Base-by-base conservation (phyloP, 2,888 invertebrate genomes). In the Campopleginae sp. region DNA sequence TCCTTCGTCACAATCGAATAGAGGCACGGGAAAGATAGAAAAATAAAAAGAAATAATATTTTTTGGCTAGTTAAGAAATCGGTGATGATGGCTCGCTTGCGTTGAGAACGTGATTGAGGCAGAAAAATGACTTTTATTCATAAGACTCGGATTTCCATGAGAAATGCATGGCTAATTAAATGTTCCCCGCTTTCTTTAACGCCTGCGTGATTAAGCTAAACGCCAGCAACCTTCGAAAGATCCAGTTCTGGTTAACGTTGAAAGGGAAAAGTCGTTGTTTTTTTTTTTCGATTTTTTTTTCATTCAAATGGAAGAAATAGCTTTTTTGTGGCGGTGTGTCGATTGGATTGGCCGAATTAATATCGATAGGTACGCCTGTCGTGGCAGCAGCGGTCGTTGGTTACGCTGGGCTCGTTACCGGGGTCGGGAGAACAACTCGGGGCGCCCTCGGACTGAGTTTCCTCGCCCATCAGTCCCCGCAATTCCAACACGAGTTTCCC, bases 401-500 rank as follows among this genome's bases (percentile, higher is more conserved):
- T 95, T 91, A 95, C 95, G 93, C 94, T 95, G 90, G 94, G 95
- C 94, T 95, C 94, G 95, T 95, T 83, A 86, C 86, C 95, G 95
- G 95, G 94, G 94, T 95, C 94, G 92, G 95, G 94, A 94, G 96
- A 95, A 93, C 95, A 95, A 89, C 94, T 94, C 89, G 92, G 90
- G 90, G 91, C 88, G 88, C 89, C 89, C 89, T 91, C 85, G 91
- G 91, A 89, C 89, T 92, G 90, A 92, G 92, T 90, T 92, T 92
- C 88, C 91, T 92, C 88, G 92, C 97, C 86, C 96, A 97, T 90
- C 97, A 98, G 94, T 97, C 96, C 94, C 96, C 98, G 90, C 97
- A 97, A 94, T 98, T 98, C 95, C 98, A 98, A 95, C 98, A 98
- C 96, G 99, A 99, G 95, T 99, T 99, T 95, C 99, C 99, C 93